These are phyloP conservation scores for Clitarchus hookeri DNA, from an alignment of 2,888 invertebrate genomes.

Conservation along the genomic window DNA sequence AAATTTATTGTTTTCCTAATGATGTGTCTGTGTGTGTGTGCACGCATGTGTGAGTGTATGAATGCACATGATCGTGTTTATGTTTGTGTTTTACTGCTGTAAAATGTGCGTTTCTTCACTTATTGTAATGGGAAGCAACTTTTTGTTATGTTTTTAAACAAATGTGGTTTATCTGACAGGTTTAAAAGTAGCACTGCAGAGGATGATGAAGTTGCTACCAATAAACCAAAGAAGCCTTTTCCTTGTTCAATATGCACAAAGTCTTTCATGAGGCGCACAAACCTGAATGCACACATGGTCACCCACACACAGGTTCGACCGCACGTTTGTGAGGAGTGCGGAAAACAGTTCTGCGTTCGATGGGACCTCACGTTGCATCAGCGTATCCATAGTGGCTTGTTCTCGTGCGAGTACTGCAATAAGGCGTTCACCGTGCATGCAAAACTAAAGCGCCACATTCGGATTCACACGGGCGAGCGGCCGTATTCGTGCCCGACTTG, in stretches of 20 bases:
- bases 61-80: no score
- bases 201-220: background rate
- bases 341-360: slow-evolving; percentile 51
- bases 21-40: no score
- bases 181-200: background rate
- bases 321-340: slow-evolving; percentile 52
- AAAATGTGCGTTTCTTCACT: no score
- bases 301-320: slow-evolving; percentile 51
- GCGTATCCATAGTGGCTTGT: slow-evolving; percentile 51
- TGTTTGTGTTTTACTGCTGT: no score
- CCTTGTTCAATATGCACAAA: slow-evolving; percentile 52
- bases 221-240: slow-evolving; percentile 44
- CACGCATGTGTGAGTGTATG: no score
- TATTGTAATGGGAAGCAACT: no score
- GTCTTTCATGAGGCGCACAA: slow-evolving; percentile 50
- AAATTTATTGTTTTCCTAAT: no score
- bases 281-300: slow-evolving; percentile 52
- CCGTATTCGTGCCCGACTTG: slow-evolving; percentile 53
- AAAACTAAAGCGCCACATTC: slow-evolving; percentile 53
- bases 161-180: background rate
- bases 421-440: slow-evolving; percentile 53
- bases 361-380: slow-evolving; percentile 53
- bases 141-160: no score
- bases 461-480: slow-evolving; percentile 53
- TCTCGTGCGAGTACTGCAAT: slow-evolving; percentile 52